Base-by-base conservation (phyloP, 1,140 invertebrate genomes). In the Oscheius sp. region DNA sequence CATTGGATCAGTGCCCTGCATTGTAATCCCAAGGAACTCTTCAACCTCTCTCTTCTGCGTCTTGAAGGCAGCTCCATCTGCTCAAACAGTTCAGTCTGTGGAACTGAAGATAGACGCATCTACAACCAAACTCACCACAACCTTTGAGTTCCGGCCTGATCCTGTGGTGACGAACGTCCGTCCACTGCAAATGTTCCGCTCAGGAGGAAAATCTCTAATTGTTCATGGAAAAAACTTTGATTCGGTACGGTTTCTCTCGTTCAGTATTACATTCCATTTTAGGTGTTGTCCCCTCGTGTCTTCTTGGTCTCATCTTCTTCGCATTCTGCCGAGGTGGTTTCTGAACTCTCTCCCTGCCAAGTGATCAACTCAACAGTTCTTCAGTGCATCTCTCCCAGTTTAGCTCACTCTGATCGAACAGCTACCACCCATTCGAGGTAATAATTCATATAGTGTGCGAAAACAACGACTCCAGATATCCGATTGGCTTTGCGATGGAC, bases 311-410 rank as follows among this genome's bases (percentile, higher is more conserved):
- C 77, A 13, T 74, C 74, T 35, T 34, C 46, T 46, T 34, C 67
- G 29, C 67, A 55, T 34, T 74, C 73, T n/a, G 36, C 72, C 26
- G 73, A 77, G 34, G 38, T 85, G 23, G 64, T 79, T 35, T 84
- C 82, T 23, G 68, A 81, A 15, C 55, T 79, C 7, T 70, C 78
- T 28, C 49, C 84, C 29, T 98, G 95, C 85, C 88, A 88, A 28
- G 92, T 96, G 13, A 85, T 94, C 15, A 95, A 92, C 86, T 88
- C 90, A 15, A 93, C 91, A 67, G 91, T 92, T 86, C 96, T 98
- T 93, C 91, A 93, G 85, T 98, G 95, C 84, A 92, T 93, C 0
- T 93, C 93, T 77, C 95, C 95, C 23, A 89, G 91, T 1, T 89
- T 93, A 3, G 90, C 90, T 82, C 61, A 35, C 31, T 55, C 49